A percentile compares a stretch with the other conserved stretches of the same genome.
These are phyloP conservation scores for Criorhina ranunculi DNA, from an alignment of 2,888 invertebrate species.

Conservation along the genomic window DNA sequence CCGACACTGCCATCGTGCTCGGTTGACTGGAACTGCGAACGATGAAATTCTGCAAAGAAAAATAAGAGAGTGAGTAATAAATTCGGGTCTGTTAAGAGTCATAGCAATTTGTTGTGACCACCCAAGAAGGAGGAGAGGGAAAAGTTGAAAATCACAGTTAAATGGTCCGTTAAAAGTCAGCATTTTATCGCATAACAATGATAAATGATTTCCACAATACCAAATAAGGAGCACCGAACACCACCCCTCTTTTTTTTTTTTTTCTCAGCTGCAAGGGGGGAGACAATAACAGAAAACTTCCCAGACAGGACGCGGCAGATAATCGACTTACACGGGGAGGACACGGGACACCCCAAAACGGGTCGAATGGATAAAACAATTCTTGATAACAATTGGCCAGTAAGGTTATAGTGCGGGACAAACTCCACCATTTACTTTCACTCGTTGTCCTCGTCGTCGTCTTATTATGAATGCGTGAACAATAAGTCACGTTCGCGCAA, in stretches of 20 bases:
- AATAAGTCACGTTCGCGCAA: slow-evolving; percentile 61
- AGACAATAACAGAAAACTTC: slow-evolving; percentile 71
- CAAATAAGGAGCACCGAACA: slow-evolving; percentile 21
- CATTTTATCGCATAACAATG: slow-evolving; percentile 81
- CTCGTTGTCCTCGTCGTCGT: slow-evolving; percentile 22
- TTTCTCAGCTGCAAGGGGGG: slow-evolving; percentile 6
- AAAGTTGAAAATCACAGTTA: slow-evolving; percentile 70
- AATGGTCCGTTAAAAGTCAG: slow-evolving; percentile 83
- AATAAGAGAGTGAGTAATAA: slow-evolving; percentile 40
- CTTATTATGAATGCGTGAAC: slow-evolving; percentile 55
- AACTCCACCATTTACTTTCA: slow-evolving; percentile 40
- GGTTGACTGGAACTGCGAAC: slow-evolving; percentile 97
- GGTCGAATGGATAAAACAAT: slow-evolving; percentile 69
- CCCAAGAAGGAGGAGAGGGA: slow-evolving; percentile 20
- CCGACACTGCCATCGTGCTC: slow-evolving; percentile 97
- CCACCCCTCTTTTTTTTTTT: slow-evolving; percentile 6
- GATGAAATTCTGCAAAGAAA: slow-evolving; percentile 92
- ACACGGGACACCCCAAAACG: slow-evolving; percentile 6
- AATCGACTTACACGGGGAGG: slow-evolving; percentile 60
- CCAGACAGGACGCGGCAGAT: slow-evolving; percentile 70
- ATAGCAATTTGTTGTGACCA: slow-evolving; percentile 45
- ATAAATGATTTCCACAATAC: slow-evolving; percentile 79
- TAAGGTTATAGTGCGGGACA: neutral
- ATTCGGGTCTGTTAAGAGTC: slow-evolving; percentile 46
- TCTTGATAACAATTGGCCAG: slow-evolving; percentile 73